Conservation (phyloP, 2,113 vertebrate species). For the Columba livia region DNA sequence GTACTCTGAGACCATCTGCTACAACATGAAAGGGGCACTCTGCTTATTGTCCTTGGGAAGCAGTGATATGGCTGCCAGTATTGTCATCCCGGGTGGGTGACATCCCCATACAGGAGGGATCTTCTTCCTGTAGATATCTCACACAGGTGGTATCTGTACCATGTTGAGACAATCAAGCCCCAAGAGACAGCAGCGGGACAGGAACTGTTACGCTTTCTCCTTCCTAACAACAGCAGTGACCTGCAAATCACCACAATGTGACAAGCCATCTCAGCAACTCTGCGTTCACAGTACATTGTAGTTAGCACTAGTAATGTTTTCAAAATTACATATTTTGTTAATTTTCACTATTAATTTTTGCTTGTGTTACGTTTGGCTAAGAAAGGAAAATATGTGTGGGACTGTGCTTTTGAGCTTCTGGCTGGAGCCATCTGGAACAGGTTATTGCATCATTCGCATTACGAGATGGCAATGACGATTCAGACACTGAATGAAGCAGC, state of each 20-base stretch:
- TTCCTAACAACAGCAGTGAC: not conserved
- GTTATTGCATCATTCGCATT: not conserved
- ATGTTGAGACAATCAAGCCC: not conserved
- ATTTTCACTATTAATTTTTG: conserved; percentile 16
- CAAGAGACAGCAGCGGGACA: not conserved
- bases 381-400: not conserved
- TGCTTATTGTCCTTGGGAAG: not conserved
- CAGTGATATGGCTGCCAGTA: rapidly evolving
- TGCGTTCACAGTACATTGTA: not conserved
- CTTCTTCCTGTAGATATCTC: not conserved
- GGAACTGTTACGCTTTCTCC: not conserved
- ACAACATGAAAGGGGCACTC: not conserved
- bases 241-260: not conserved
- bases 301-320: not conserved
- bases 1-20: not conserved
- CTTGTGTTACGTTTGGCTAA: conserved; percentile 36
- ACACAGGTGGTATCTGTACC: not conserved
- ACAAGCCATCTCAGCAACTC: not conserved
- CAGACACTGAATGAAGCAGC: not conserved
- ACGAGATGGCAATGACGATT: not conserved
- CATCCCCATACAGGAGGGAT: not conserved
- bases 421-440: conserved; percentile 29
- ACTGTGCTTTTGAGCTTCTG: not conserved
- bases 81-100: not conserved
- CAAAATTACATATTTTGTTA: not conserved